These are phyloP conservation scores for Drosophila sulfurigaster DNA, from an alignment of 1,140 invertebrate genomes.

Conservation along the genomic window DNA sequence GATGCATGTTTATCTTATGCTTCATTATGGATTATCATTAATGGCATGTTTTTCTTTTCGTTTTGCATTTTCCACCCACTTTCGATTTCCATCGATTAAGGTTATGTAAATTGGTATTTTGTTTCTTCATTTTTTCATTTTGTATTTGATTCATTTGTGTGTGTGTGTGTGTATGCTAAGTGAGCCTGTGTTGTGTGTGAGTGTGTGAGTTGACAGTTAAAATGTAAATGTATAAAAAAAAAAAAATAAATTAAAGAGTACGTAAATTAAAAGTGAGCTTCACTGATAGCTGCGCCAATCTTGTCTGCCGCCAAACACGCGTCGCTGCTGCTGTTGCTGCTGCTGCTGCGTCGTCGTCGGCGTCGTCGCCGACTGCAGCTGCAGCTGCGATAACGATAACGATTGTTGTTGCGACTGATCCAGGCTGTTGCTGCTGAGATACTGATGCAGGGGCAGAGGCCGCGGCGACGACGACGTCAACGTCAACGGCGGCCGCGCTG, in stretches of 20 bases:
- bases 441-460: slow-evolving; percentile 67
- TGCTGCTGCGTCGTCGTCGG: slow-evolving; percentile 9
- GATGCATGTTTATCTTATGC: background rate
- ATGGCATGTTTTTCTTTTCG: slow-evolving; percentile 1
- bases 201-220: slow-evolving; percentile 28
- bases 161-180: slow-evolving; percentile 4
- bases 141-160: slow-evolving; percentile 19
- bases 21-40: slow-evolving; percentile 7
- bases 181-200: slow-evolving; percentile 5
- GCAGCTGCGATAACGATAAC: slow-evolving; percentile 3
- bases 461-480: slow-evolving; percentile 66
- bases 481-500: slow-evolving; percentile 5
- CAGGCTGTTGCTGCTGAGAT: slow-evolving; percentile 51
- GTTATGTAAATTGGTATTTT: background rate
- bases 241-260: slow-evolving; percentile 18
- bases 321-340: slow-evolving; percentile 34
- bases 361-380: background rate
- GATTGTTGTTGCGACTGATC: slow-evolving; percentile 12
- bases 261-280: slow-evolving; percentile 7
- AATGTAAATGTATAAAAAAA: slow-evolving; percentile 2
- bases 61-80: slow-evolving; percentile 18
- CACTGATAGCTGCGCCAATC: slow-evolving; percentile 44
- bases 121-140: slow-evolving; percentile 7
- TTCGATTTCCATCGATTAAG: slow-evolving; percentile 11
- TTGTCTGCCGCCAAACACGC: slow-evolving; percentile 34